These are phyloP conservation scores for Pipistrellus kuhlii DNA, from an alignment of 2,797 vertebrate species.

Conservation along the genomic window DNA sequence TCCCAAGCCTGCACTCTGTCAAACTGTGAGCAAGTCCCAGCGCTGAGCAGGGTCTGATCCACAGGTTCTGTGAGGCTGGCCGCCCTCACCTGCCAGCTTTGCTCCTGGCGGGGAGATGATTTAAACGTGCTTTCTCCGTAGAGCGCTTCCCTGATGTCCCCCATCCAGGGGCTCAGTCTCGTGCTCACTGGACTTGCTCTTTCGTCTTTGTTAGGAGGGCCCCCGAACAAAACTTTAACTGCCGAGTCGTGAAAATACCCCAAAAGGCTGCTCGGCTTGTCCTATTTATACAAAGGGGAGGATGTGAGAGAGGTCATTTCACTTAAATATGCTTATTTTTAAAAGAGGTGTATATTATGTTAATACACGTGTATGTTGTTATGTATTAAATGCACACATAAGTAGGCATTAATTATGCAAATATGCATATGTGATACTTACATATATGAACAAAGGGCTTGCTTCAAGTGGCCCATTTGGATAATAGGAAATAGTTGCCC, in stretches of 20 bases:
- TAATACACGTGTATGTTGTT: not conserved
- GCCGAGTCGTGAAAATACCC: constrained; percentile 6
- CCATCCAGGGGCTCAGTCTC: not conserved
- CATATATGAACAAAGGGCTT: not conserved
- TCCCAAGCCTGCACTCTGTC: not conserved
- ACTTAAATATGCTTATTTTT: not conserved
- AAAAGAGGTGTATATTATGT: not conserved
- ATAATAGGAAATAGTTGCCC: not conserved
- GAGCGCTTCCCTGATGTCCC: not conserved
- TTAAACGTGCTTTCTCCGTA: not conserved
- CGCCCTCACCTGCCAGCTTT: not conserved
- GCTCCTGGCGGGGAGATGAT: not conserved
- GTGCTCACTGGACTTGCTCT: not conserved
- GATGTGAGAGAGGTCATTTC: not conserved
- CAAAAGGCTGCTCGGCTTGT: not conserved
- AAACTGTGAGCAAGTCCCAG: not conserved
- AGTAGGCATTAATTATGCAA: not conserved
- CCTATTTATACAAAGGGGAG: not conserved
- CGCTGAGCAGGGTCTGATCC: rapidly evolving
- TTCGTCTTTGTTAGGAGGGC: not conserved
- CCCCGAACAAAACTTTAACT: not conserved
- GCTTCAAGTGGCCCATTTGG: not conserved
- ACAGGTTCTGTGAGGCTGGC: not conserved
- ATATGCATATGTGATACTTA: not conserved
- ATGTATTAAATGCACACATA: not conserved